These are phyloP conservation scores for Heteronetta atricapilla DNA, from an alignment of 2,113 vertebrate species.

Conservation along the genomic window DNA sequence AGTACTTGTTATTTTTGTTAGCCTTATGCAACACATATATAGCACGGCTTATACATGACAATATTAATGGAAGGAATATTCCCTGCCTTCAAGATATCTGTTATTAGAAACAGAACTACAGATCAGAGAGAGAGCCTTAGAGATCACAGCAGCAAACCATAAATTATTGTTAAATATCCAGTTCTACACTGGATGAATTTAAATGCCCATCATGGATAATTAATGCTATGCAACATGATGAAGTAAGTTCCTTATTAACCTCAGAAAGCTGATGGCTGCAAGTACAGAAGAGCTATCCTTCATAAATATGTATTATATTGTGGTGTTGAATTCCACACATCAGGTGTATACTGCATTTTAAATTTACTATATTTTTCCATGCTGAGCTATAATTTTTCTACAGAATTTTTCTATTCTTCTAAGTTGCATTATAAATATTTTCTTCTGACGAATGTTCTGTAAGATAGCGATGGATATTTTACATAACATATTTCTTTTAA, in stretches of 20 bases:
- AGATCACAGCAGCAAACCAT: not conserved
- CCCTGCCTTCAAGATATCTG: slow-evolving; percentile 2
- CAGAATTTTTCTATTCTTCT: not conserved
- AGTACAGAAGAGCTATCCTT: slow-evolving; percentile 32
- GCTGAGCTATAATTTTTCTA: not conserved
- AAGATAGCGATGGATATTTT: not conserved
- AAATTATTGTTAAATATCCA: slow-evolving; percentile 37
- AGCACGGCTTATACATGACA: not conserved
- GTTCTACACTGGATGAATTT: slow-evolving; percentile 21
- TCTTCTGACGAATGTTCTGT: not conserved
- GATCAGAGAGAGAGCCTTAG: slow-evolving; percentile 12
- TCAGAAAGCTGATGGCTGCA: slow-evolving; percentile 36
- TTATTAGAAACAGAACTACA: slow-evolving; percentile 31
- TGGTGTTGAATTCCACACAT: slow-evolving; percentile 37
- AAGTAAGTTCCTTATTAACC: slow-evolving; percentile 49
- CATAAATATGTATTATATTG: slow-evolving; percentile 61
- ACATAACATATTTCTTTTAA: not conserved
- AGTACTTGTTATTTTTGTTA: not conserved
- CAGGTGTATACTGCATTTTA: slow-evolving; percentile 3
- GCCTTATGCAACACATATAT: not conserved
- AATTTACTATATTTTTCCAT: not conserved
- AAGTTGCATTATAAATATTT: not conserved
- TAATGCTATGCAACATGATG: slow-evolving; percentile 55
- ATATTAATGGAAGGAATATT: not conserved
- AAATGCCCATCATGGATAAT: slow-evolving; percentile 52